These are phyloP conservation scores for Laticauda laticaudata DNA, from an alignment of 2,113 vertebrate genomes.

Conservation along the genomic window DNA sequence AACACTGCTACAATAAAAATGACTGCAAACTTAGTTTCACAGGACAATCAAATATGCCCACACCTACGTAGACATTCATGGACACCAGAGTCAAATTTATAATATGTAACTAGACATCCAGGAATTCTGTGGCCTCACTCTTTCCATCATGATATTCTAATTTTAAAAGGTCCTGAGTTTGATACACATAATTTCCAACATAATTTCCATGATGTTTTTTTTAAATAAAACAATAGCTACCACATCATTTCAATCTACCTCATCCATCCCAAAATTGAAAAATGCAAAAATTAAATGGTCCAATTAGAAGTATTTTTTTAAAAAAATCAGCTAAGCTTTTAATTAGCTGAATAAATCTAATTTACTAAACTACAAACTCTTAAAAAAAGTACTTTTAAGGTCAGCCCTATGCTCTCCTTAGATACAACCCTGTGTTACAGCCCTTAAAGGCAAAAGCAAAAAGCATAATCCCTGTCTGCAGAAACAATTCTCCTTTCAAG, in stretches of 20 bases:
- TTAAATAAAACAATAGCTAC: neutral
- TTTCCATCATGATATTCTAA: neutral
- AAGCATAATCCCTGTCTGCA: neutral
- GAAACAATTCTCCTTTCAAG: neutral
- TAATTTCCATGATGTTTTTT: neutral
- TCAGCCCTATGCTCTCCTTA: neutral
- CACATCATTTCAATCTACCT: neutral
- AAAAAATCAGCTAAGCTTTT: neutral
- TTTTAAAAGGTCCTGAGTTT: neutral
- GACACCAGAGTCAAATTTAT: neutral
- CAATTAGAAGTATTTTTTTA: neutral
- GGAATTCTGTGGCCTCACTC: neutral
- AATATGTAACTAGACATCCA: neutral
- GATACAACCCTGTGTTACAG: neutral
- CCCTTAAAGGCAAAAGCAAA: neutral
- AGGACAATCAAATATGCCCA: neutral
- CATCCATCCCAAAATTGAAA: neutral
- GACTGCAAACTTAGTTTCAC: neutral
- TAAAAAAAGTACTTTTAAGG: neutral
- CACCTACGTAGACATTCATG: neutral
- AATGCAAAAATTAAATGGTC: neutral
- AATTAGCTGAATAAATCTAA: neutral
- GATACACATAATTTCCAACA: neutral
- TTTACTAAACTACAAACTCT: neutral
- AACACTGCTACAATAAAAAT: neutral